Conservation (phyloP, 2,113 vertebrate species). For the Apus apus region DNA sequence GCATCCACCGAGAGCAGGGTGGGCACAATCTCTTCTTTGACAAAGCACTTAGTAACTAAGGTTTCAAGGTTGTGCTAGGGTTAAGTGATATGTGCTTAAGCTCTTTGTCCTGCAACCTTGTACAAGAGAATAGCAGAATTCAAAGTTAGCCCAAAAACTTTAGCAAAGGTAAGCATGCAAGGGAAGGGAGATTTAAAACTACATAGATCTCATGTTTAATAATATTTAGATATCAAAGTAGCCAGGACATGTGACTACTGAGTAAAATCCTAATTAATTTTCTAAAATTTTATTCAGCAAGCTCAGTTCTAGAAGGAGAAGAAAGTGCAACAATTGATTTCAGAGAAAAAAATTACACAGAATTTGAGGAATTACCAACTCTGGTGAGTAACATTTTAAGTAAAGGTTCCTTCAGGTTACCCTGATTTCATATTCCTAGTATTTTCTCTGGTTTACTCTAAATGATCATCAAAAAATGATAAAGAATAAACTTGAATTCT, state of each 20-base stretch:
- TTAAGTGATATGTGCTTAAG: neutral
- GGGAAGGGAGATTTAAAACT: neutral
- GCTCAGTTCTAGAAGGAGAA: slow-evolving; percentile 53
- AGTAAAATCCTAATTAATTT: neutral
- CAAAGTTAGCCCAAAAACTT: neutral
- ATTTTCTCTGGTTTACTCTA: neutral
- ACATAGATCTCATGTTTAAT: neutral
- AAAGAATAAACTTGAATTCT: neutral
- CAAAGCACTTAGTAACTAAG: neutral
- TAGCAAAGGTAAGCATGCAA: neutral
- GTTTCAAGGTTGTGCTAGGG: neutral
- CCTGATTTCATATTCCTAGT: neutral
- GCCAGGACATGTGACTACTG: neutral
- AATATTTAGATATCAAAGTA: neutral
- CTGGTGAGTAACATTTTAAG: slow-evolving; percentile 54
- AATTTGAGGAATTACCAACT: neutral
- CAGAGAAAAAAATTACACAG: neutral
- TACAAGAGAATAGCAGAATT: neutral
- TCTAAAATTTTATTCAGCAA: slow-evolving; percentile 49
- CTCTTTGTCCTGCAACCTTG: neutral
- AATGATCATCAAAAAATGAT: neutral
- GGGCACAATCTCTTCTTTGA: neutral
- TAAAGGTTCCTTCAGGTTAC: neutral
- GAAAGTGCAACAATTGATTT: slow-evolving; percentile 9
- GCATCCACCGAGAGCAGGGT: neutral